phyloP scores from a whole-genome alignment of 2,888 invertebrate genomes.

The Anarsia innoxiella region DNA sequence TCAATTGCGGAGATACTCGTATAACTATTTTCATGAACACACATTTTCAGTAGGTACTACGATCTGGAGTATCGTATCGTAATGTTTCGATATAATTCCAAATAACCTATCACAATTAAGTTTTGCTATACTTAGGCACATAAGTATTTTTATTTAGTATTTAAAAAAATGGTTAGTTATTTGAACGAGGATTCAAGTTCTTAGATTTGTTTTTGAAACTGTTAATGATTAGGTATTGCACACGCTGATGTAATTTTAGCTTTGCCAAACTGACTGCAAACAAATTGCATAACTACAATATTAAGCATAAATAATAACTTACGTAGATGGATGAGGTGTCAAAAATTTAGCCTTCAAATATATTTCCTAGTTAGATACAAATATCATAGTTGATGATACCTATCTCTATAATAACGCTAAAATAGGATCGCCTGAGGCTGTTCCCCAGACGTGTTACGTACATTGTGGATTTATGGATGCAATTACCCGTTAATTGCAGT shows the following conservation, averaged over 20 bases:
- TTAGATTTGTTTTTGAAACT: too few species aligned
- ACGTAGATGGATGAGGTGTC: slow-evolving; percentile 13
- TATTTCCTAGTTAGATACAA: slow-evolving; percentile 12
- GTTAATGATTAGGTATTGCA: too few species aligned
- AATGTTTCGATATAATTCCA: too few species aligned
- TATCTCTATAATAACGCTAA: slow-evolving; percentile 1
- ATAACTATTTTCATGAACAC: too few species aligned
- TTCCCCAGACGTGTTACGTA: slow-evolving; percentile 9
- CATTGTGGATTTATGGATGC: slow-evolving; percentile 16
- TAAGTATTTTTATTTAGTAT: too few species aligned
- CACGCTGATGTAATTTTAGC: not conserved
- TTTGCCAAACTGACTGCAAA: slow-evolving; percentile 6
- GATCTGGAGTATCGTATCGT: too few species aligned
- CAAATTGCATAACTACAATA: not conserved
- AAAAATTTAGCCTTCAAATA: slow-evolving; percentile 20
- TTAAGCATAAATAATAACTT: slow-evolving; percentile 9
- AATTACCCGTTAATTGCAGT: slow-evolving; percentile 9
- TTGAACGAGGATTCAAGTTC: too few species aligned
- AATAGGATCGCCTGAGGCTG: slow-evolving; percentile 13
- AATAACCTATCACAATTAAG: too few species aligned
- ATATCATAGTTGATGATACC: slow-evolving; percentile 30
- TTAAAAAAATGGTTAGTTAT: too few species aligned
- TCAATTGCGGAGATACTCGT: too few species aligned
- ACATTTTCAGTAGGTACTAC: too few species aligned
- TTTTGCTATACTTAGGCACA: too few species aligned